phyloP scores from a whole-genome alignment of 2,113 vertebrate genomes.

The Progne subis region DNA sequence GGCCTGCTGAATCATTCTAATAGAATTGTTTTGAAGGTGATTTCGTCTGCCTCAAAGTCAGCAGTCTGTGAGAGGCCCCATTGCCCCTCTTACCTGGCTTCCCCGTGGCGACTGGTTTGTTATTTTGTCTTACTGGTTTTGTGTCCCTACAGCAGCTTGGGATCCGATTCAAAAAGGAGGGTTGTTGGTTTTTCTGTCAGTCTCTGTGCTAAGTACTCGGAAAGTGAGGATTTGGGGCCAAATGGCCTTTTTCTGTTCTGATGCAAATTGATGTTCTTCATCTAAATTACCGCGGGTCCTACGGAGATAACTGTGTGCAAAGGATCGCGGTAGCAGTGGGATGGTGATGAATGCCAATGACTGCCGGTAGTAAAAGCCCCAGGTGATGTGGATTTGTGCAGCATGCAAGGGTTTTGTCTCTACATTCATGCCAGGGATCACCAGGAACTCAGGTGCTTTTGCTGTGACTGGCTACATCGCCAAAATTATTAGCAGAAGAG shows the following conservation, averaged over 20 bases:
- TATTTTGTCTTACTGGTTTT: neutral
- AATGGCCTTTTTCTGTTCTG: neutral
- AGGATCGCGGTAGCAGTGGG: neutral
- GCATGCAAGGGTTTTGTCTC: neutral
- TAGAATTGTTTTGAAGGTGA: neutral
- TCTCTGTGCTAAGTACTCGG: neutral
- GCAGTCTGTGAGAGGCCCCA: neutral
- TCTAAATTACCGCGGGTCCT: neutral
- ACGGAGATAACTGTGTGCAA: neutral
- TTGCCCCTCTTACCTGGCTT: neutral
- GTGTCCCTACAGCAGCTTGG: neutral
- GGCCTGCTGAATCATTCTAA: neutral
- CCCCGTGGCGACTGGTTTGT: neutral
- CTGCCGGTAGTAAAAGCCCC: conserved; percentile 2
- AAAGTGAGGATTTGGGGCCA: neutral
- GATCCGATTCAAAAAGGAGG: neutral
- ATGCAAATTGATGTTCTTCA: neutral
- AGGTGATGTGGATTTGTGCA: conserved; percentile 6
- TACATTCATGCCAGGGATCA: neutral
- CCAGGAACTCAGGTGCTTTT: neutral
- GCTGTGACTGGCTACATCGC: neutral
- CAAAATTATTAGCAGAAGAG: neutral
- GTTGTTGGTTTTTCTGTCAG: neutral
- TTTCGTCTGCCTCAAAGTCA: neutral
- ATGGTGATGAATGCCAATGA: neutral